Evolutionary conservation across 2,888 invertebrate genomes (phyloP).

Genomic region (Cryptus viduatorius): DNA sequence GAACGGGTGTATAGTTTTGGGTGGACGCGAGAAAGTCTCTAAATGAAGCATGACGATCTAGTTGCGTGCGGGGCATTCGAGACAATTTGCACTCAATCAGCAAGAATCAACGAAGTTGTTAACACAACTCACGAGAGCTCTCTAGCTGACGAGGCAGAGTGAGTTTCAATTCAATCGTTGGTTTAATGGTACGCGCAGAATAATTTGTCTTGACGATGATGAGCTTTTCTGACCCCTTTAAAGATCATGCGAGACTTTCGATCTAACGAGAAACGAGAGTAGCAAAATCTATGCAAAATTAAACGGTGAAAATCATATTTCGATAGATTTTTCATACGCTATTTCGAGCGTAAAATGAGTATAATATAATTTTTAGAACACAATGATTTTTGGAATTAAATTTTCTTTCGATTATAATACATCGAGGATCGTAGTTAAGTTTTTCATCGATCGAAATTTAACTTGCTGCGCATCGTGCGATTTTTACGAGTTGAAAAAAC

Average conservation of each 20-base stretch:
- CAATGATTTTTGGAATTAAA: not conserved
- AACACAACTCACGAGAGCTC: slow-evolving; percentile 23
- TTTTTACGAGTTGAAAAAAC: not conserved
- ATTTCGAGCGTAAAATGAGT: not conserved
- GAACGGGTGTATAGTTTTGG: not conserved
- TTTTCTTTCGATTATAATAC: not conserved
- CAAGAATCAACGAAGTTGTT: slow-evolving; percentile 56
- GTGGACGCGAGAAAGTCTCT: slow-evolving; percentile 28
- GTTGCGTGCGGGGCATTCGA: slow-evolving; percentile 37
- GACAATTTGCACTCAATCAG: slow-evolving; percentile 63
- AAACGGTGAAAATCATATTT: not conserved
- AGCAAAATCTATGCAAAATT: not conserved
- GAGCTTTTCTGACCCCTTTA: not conserved
- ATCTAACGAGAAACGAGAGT: too few relatives aligned
- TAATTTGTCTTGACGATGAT: slow-evolving; percentile 13
- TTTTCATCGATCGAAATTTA: not conserved
- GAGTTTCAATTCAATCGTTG: slow-evolving; percentile 11
- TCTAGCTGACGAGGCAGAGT: not conserved
- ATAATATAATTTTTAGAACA: not conserved
- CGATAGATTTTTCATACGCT: not conserved
- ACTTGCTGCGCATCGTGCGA: too few relatives aligned
- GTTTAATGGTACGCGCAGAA: slow-evolving; percentile 13
- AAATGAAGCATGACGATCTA: slow-evolving; percentile 35
- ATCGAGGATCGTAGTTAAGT: not conserved
- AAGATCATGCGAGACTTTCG: not conserved